Evolutionary conservation across 2,797 vertebrate genomes (phyloP), one percentile per base, ranked within the genome.

Genomic region (Heteromormyrus szaboi): DNA sequence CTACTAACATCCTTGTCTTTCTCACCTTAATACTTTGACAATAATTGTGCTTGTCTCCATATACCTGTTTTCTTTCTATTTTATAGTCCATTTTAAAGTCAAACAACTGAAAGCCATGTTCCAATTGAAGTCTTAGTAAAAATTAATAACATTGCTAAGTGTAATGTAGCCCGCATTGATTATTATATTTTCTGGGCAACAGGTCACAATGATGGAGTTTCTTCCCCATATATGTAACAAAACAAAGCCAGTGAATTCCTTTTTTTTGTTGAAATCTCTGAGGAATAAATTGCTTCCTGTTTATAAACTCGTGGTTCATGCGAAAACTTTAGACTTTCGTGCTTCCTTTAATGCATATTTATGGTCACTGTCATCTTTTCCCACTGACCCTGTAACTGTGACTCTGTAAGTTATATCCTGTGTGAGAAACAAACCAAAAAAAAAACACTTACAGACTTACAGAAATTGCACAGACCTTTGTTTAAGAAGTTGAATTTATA

Each of bases 321-420:
- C 90, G 89, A 89, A 87, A 87, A 92, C 90, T 72, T 89, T 62
- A 85, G 68, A 50, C 88, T 90, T 90, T 85, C 87, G 89, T 90
- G 90, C 91, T 83, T 85, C 89, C 91, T 89, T 89, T 89, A 88
- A 86, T 68, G 90, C 89, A 91, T 92, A 92, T 93, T 92, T 94
- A 92, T 37, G 50, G 87, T 94, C 92, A 91, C 88, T 9, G 33
- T 87, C 53, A 54, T 87, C 29, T 90, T 88, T 90, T 92, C 91
- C 89, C 91, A 89, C 90, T 72, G 90, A 65, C 88, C 44, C 76
- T 91, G 19, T 88, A 54, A 76, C 17, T 14, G 12, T 11, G 76
- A 90, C 53, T 90, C 88, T 89, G 89, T 17, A 25, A 22, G n/a
- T 17, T 54, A 51, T 65, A 72, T 44, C 51, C 84, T 54, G 87